Percentiles rank a stretch among this genome's conserved stretches.
These are phyloP conservation scores for Menura novaehollandiae DNA, from an alignment of 2,113 vertebrate species.

Conservation along the genomic window DNA sequence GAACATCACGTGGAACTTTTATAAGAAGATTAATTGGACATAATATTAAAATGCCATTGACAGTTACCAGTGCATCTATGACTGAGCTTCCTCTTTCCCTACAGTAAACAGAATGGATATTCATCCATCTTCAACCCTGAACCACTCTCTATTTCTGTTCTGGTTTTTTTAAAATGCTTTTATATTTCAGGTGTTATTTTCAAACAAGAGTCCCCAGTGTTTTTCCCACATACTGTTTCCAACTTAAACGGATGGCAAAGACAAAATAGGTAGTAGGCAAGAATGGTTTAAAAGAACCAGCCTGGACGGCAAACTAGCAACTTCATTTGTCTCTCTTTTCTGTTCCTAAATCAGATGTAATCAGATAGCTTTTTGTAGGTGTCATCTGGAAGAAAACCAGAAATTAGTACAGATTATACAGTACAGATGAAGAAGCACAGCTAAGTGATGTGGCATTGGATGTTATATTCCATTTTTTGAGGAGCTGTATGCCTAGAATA, in stretches of 20 bases:
- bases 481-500: not conserved
- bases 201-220: not conserved
- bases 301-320: not conserved
- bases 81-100: not conserved
- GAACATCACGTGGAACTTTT: not conserved
- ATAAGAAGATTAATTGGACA: not conserved
- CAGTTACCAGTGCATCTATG: not conserved
- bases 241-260: not conserved
- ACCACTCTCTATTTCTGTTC: not conserved
- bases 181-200: not conserved
- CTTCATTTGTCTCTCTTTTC: not conserved
- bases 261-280: not conserved
- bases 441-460: accelerated
- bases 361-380: not conserved
- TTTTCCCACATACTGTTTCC: not conserved
- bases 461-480: not conserved
- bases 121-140: not conserved
- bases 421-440: not conserved
- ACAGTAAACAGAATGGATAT: not conserved
- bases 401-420: not conserved
- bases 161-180: not conserved
- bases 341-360: not conserved
- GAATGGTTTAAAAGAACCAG: not conserved
- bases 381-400: not conserved
- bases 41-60: not conserved